phyloP scores from a whole-genome alignment of 2,113 vertebrate species.

The Aviceda subcristata region DNA sequence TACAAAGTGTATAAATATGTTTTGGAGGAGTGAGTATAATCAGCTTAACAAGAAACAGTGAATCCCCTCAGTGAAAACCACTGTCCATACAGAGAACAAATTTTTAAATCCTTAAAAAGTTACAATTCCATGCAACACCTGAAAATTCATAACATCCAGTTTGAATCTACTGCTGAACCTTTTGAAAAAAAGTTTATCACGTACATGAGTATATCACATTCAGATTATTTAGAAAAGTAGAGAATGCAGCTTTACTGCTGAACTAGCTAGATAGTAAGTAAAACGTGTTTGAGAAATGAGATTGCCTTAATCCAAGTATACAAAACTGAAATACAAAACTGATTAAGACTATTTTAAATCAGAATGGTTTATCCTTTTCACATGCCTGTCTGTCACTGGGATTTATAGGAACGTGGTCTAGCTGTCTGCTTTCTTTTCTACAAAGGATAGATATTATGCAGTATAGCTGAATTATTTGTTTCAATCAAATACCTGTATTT shows the following conservation, averaged over 20 bases:
- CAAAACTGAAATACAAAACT: neutral
- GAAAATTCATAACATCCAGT: neutral
- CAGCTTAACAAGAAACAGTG: neutral
- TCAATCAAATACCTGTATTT: neutral
- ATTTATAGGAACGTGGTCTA: neutral
- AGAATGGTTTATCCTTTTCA: neutral
- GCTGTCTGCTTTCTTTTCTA: neutral
- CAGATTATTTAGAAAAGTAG: neutral
- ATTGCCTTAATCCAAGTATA: neutral
- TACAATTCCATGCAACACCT: neutral
- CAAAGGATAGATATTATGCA: neutral
- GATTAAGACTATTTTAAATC: neutral
- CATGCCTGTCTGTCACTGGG: neutral
- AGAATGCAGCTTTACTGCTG: neutral
- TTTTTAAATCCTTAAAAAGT: neutral
- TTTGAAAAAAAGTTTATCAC: neutral
- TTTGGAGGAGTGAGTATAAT: neutral
- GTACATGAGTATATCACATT: fast-evolving
- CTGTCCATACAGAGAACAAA: neutral
- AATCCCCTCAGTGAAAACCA: neutral
- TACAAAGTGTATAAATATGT: neutral
- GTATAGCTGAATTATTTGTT: neutral
- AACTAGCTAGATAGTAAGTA: neutral
- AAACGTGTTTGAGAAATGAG: neutral
- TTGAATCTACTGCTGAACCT: neutral